Conservation (phyloP, 2,888 invertebrate species). For the Charanyca ferruginea region DNA sequence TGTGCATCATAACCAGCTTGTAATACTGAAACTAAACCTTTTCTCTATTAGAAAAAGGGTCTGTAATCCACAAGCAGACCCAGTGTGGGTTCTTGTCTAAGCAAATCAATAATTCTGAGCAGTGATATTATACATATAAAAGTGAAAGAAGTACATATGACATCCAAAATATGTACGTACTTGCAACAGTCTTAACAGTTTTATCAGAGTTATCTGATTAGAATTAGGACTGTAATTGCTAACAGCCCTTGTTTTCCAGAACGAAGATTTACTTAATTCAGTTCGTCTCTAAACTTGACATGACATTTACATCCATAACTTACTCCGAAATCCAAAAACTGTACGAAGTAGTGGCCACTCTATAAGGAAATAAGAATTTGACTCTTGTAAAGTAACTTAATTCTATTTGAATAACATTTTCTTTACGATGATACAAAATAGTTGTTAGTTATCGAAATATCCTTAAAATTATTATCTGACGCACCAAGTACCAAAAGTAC, state of each 20-base stretch:
- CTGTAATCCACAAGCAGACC: not conserved
- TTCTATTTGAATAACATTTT: slow-evolving; percentile 75
- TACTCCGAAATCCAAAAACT: slow-evolving; percentile 60
- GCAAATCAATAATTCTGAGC: slow-evolving; percentile 2
- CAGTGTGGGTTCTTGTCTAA: not conserved
- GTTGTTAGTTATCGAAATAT: slow-evolving; percentile 75
- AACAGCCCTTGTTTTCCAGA: not conserved
- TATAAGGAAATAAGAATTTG: slow-evolving; percentile 75
- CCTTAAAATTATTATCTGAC: slow-evolving; percentile 72
- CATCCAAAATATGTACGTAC: not conserved
- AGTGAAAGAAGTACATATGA: not conserved
- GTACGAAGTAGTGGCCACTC: slow-evolving; percentile 84
- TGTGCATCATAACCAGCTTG: not conserved
- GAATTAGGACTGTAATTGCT: slow-evolving; percentile 9
- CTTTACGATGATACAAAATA: slow-evolving; percentile 73
- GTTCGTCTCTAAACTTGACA: not conserved
- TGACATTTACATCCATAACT: not conserved
- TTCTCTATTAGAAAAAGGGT: not conserved
- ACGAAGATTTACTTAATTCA: not conserved
- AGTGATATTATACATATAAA: slow-evolving; percentile 9
- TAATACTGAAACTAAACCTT: not conserved
- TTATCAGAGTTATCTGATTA: not conserved
- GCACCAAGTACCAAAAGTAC: slow-evolving; percentile 83
- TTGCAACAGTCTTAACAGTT: not conserved
- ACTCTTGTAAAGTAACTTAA: slow-evolving; percentile 65